phyloP scores from a whole-genome alignment of 2,113 vertebrate species.

The Anhinga anhinga region DNA sequence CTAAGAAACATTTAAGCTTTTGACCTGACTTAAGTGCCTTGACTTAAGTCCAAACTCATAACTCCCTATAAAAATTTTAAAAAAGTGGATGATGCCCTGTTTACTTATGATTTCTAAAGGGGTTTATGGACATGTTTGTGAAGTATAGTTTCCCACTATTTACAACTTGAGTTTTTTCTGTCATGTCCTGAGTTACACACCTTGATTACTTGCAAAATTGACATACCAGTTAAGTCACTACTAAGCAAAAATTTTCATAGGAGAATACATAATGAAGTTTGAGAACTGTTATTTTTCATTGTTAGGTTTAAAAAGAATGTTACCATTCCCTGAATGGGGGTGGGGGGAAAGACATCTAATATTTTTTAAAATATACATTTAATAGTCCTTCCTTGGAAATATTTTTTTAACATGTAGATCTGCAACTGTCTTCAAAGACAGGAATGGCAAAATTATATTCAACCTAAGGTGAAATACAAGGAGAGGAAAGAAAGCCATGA shows the following conservation, averaged over 20 bases:
- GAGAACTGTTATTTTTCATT: not conserved
- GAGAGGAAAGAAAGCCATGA: not conserved
- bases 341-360: not conserved
- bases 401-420: not conserved
- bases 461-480: not conserved
- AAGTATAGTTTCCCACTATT: not conserved
- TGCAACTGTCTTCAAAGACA: not conserved
- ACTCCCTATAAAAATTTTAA: not conserved
- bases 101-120: not conserved
- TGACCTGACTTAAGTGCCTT: not conserved
- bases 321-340: not conserved
- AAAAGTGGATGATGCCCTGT: not conserved
- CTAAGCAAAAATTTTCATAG: not conserved
- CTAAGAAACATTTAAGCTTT: not conserved
- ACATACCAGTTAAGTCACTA: not conserved
- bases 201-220: not conserved
- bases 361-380: not conserved
- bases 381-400: not conserved
- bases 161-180: not conserved
- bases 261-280: not conserved
- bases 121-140: not conserved
- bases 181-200: not conserved
- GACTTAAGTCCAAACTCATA: not conserved
- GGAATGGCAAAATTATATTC: not conserved
- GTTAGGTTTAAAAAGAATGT: not conserved